Evolutionary conservation across 2,113 vertebrate species (phyloP).

Genomic region (Todiramphus saurophagus): DNA sequence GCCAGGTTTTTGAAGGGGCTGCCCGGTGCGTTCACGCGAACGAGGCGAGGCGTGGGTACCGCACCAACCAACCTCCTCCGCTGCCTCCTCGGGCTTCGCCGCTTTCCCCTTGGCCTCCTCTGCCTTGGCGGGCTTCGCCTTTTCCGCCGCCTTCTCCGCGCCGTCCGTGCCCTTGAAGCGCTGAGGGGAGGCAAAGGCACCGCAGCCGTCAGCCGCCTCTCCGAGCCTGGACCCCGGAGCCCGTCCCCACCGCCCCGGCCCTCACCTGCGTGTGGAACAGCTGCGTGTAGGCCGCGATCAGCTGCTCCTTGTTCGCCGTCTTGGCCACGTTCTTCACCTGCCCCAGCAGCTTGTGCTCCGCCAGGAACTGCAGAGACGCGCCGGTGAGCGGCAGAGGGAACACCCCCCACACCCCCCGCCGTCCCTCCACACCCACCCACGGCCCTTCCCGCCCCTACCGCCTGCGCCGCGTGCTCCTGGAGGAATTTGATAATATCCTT

Average conservation of each 20-base stretch:
- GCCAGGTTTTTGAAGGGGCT: rapidly evolving
- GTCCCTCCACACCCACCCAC: too few relatives aligned
- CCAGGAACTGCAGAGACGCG: slow-evolving; percentile 83
- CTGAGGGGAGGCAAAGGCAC: slow-evolving; percentile 57
- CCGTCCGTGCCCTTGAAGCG: slow-evolving; percentile 90
- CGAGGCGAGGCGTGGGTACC: rapidly evolving
- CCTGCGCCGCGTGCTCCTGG: slow-evolving; percentile 88
- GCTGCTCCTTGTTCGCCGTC: slow-evolving; percentile 92
- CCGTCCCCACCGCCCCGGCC: not conserved
- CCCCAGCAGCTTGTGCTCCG: slow-evolving; percentile 90
- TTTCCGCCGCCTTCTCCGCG: slow-evolving; percentile 77
- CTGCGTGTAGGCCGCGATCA: slow-evolving; percentile 88
- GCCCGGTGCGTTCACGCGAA: rapidly evolving
- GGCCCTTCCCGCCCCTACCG: slow-evolving; percentile 72
- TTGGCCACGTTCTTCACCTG: slow-evolving; percentile 95
- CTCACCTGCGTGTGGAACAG: slow-evolving; percentile 89
- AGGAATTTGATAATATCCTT: slow-evolving; percentile 93
- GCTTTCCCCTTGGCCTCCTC: slow-evolving; percentile 85
- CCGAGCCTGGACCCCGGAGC: too few relatives aligned
- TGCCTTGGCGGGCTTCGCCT: slow-evolving; percentile 84
- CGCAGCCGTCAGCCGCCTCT: rapidly evolving
- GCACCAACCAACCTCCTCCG: slow-evolving; percentile 82
- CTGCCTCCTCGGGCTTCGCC: slow-evolving; percentile 76
- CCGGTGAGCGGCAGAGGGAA: rapidly evolving
- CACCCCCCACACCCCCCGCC: too few relatives aligned